Evolutionary conservation across 2,113 vertebrate genomes (phyloP).

Genomic region (Hippoglossus stenolepis): DNA sequence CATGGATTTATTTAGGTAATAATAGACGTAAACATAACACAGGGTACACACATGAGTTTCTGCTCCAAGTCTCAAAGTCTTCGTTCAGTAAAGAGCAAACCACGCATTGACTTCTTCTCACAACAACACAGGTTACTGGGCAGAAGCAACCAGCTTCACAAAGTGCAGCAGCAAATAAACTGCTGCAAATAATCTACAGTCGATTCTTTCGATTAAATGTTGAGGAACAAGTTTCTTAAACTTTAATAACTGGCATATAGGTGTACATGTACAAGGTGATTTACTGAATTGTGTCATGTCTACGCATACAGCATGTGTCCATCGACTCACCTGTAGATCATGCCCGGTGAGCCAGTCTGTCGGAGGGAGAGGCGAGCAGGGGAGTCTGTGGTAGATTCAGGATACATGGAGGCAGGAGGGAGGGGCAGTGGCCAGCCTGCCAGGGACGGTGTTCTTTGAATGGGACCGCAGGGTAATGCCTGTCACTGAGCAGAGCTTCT

Average conservation of each 20-base stretch:
- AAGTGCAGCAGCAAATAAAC: too few relatives aligned
- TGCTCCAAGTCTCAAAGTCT: too few relatives aligned
- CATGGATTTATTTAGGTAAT: too few relatives aligned
- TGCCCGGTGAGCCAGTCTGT: constrained; percentile 97
- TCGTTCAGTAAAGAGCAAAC: too few relatives aligned
- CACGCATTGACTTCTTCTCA: too few relatives aligned
- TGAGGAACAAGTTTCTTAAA: too few relatives aligned
- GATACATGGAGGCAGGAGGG: constrained; percentile 94
- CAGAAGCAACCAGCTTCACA: background rate
- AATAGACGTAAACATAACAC: too few relatives aligned
- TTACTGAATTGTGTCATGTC: background rate
- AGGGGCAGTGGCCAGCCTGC: constrained; percentile 77
- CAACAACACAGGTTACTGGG: background rate
- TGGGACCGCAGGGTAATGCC: constrained; percentile 54
- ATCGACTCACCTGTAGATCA: constrained; percentile 96
- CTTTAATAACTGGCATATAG: background rate
- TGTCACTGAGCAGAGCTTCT: constrained; percentile 68
- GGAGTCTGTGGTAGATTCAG: constrained; percentile 98
- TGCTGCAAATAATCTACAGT: too few relatives aligned
- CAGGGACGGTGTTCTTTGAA: constrained; percentile 67
- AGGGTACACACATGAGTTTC: too few relatives aligned
- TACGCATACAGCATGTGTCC: background rate
- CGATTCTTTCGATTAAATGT: too few relatives aligned
- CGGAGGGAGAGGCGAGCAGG: constrained; percentile 96
- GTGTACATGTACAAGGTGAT: too few relatives aligned